Evolutionary conservation across 2,113 vertebrate genomes (phyloP).

Genomic region (Ciconia maguari): DNA sequence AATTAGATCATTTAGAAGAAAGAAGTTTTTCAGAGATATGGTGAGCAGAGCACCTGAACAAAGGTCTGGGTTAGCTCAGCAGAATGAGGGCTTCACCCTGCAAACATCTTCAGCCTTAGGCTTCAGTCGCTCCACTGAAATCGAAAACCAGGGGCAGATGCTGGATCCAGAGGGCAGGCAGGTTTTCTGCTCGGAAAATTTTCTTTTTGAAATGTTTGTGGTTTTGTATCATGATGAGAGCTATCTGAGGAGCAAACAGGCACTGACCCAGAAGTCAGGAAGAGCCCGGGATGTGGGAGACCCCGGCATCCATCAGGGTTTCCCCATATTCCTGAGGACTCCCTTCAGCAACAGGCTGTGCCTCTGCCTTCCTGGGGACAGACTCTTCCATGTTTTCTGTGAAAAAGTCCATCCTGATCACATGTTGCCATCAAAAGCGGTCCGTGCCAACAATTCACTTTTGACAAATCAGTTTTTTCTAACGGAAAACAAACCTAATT

Average conservation of each 20-base stretch:
- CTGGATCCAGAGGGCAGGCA: neutral
- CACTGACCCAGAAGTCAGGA: neutral
- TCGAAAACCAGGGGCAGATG: neutral
- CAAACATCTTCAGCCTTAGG: neutral
- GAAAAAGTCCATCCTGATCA: neutral
- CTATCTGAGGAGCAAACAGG: neutral
- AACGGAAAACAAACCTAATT: neutral
- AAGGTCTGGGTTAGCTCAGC: neutral
- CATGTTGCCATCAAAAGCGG: neutral
- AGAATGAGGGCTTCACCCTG: neutral
- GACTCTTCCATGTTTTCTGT: neutral
- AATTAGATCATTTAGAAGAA: neutral
- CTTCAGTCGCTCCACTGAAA: neutral
- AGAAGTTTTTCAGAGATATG: neutral
- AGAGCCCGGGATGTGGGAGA: neutral
- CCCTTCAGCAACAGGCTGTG: neutral
- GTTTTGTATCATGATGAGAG: neutral
- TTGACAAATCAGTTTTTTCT: neutral
- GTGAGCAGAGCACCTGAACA: neutral
- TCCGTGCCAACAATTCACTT: fast-evolving
- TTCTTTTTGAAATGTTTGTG: neutral
- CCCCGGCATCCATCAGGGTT: neutral
- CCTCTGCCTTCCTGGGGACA: neutral
- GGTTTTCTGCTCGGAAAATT: neutral
- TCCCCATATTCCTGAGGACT: neutral